Evolutionary conservation across 2,797 vertebrate genomes (phyloP).

Genomic region (Enteromius treurensis): DNA sequence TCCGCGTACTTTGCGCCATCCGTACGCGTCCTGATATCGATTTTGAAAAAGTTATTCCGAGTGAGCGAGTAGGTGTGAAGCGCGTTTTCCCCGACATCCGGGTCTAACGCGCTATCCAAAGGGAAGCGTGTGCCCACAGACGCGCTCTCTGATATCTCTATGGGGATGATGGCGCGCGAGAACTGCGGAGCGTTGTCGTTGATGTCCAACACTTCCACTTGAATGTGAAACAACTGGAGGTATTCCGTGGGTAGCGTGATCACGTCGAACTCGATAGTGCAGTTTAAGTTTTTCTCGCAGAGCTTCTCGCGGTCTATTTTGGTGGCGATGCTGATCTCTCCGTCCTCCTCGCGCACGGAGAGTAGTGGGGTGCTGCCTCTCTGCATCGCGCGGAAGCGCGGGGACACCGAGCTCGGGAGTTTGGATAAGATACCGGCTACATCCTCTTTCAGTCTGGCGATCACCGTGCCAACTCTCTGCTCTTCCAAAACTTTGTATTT

Average conservation of each 20-base stretch:
- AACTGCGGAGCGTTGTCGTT: slow-evolving; percentile 97
- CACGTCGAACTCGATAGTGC: slow-evolving; percentile 96
- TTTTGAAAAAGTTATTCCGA: slow-evolving; percentile 89
- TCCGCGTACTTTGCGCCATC: slow-evolving; percentile 96
- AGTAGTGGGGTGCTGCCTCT: slow-evolving; percentile 85
- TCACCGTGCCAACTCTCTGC: slow-evolving; percentile 90
- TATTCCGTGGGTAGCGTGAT: slow-evolving; percentile 94
- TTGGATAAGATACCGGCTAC: slow-evolving; percentile 85
- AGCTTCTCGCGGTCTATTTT: slow-evolving; percentile 95
- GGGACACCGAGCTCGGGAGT: slow-evolving; percentile 83
- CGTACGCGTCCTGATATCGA: slow-evolving; percentile 90
- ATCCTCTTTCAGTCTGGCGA: slow-evolving; percentile 90
- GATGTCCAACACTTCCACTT: slow-evolving; percentile 95
- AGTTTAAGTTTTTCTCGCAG: slow-evolving; percentile 93
- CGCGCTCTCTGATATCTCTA: slow-evolving; percentile 96
- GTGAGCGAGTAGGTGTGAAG: slow-evolving; percentile 91
- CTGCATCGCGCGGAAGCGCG: slow-evolving; percentile 94
- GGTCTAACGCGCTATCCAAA: slow-evolving; percentile 90
- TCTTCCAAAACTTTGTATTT: slow-evolving; percentile 97
- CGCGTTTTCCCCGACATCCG: slow-evolving; percentile 93
- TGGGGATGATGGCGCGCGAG: slow-evolving; percentile 88
- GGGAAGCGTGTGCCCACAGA: slow-evolving; percentile 92
- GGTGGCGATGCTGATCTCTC: slow-evolving; percentile 90
- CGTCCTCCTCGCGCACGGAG: slow-evolving; percentile 89
- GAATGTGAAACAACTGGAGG: slow-evolving; percentile 93